Evolutionary conservation across 2,113 vertebrate species (phyloP), one percentile per base, ranked within the genome.

Genomic region (Lipotes vexillifer): DNA sequence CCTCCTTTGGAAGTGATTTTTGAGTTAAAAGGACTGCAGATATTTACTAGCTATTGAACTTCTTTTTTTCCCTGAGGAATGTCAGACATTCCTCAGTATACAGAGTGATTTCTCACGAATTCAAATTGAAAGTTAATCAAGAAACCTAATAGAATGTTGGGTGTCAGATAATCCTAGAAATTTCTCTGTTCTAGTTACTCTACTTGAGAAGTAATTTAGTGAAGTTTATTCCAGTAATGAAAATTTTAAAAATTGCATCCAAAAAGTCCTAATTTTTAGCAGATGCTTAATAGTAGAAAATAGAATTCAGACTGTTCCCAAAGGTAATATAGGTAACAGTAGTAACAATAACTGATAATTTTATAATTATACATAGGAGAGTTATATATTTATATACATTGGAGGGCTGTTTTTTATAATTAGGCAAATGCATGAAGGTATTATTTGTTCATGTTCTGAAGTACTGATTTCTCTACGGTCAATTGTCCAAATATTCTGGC

Each of bases 91-190:
- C 20, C 13, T 68, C 18, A 71, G 21, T 36, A 33, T 91, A 61
- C 29, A 57, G 14, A 75, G 3, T 93, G 2, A 82, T 74, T 96
- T 72, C 68, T 83, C 25, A 89, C 85, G 68, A 86, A 72, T 82
- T 93, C 36, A 85, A 41, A 52, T 90, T 85, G 66, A 97, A 29
- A 31, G 36, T 55, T 82, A 93, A 95, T 74, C 49, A 92, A 92
- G 66, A 90, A 91, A 69, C 18, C 81, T 27, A 80, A 59, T 17
- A n/a, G 38, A 83, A 83, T 68, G 14, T 57, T 94, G 18, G 9
- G 31, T 77, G 5, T 15, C 41, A 84, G 6, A 1, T 80, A 84
- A 14, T 78, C 72, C 21, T 52, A 20, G n/a, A 94, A 92, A 65
- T 81, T 59, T 83, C 18, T 65, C 4, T 91, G 4, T 59, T 87